Conservation (phyloP, 2,797 vertebrate genomes). For the Mionectes olivaceus region DNA sequence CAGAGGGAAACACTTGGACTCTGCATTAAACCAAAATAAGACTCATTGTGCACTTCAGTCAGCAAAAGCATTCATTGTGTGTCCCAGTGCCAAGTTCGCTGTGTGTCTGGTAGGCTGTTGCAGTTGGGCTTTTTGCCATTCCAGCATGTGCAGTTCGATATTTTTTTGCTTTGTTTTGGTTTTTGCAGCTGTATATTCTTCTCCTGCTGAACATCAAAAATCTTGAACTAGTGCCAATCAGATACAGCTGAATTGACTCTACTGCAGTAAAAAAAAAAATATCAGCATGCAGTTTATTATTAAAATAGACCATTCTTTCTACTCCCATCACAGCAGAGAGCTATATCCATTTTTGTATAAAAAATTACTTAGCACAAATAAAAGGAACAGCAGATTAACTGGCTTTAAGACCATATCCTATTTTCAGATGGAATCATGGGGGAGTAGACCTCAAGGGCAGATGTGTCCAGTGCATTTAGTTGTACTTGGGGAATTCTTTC, state of each 20-base stretch:
- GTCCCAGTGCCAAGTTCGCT: background rate
- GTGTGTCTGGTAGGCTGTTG: background rate
- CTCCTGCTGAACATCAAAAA: slow-evolving; percentile 11
- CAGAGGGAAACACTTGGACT: background rate
- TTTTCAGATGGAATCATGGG: background rate
- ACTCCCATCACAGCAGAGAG: slow-evolving; percentile 1
- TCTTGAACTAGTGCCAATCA: slow-evolving; percentile 66
- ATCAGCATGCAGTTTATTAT: slow-evolving; percentile 58
- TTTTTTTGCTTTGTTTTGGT: slow-evolving; percentile 14
- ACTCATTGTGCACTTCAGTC: background rate
- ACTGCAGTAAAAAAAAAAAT: slow-evolving; percentile 17
- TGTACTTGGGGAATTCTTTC: background rate
- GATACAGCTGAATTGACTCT: slow-evolving; percentile 53
- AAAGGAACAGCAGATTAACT: background rate
- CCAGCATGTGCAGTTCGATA: slow-evolving; percentile 5
- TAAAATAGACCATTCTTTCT: slow-evolving; percentile 43
- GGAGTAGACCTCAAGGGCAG: background rate
- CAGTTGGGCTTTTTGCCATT: background rate
- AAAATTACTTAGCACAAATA: slow-evolving; percentile 1
- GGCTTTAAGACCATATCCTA: background rate
- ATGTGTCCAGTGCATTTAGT: background rate
- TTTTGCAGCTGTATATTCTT: slow-evolving; percentile 37
- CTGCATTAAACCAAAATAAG: background rate
- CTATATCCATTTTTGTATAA: slow-evolving; percentile 19
- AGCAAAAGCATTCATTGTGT: slow-evolving; percentile 12